Conservation (phyloP, 1,140 invertebrate genomes). For the Drosophila tsacasi region DNA sequence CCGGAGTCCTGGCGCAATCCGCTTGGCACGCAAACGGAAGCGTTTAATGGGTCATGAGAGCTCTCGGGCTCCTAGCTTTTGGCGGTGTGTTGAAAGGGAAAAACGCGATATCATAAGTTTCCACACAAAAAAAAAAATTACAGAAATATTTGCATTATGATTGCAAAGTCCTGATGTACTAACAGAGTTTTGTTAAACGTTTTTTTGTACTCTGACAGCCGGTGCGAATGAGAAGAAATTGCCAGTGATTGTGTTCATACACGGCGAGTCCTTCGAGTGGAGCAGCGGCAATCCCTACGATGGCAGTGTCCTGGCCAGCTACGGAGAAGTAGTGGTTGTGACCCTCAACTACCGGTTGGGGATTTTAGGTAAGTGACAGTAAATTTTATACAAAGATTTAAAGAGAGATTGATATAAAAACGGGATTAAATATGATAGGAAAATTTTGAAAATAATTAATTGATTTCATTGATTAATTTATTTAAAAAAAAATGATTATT, state of each 20-base stretch:
- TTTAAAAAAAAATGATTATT: too few relatives aligned
- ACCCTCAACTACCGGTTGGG: slow-evolving; percentile 98
- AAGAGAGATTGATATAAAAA: not conserved
- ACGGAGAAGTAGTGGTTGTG: slow-evolving; percentile 96
- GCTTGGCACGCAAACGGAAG: slow-evolving; percentile 62
- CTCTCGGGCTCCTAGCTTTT: slow-evolving; percentile 18
- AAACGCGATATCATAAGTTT: slow-evolving; percentile 20
- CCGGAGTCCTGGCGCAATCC: slow-evolving; percentile 37
- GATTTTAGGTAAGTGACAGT: slow-evolving; percentile 88
- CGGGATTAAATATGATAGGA: not conserved
- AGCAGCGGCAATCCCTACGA: slow-evolving; percentile 98
- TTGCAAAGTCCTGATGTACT: slow-evolving; percentile 13
- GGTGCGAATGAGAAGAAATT: slow-evolving; percentile 88
- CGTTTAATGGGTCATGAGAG: slow-evolving; percentile 68
- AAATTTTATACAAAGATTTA: too few relatives aligned
- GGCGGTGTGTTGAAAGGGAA: slow-evolving; percentile 18
- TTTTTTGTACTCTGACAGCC: slow-evolving; percentile 66
- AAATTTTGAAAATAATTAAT: not conserved
- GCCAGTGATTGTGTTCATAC: slow-evolving; percentile 96
- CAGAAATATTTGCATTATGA: slow-evolving; percentile 33
- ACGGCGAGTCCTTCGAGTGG: slow-evolving; percentile 97
- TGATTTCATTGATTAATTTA: not conserved
- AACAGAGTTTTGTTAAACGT: slow-evolving; percentile 22
- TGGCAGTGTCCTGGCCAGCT: slow-evolving; percentile 95
- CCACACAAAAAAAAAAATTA: not conserved